Percentiles rank a stretch among this genome's conserved stretches.
Conservation (phyloP, 2,113 vertebrate species). For the Macrotis lagotis region DNA sequence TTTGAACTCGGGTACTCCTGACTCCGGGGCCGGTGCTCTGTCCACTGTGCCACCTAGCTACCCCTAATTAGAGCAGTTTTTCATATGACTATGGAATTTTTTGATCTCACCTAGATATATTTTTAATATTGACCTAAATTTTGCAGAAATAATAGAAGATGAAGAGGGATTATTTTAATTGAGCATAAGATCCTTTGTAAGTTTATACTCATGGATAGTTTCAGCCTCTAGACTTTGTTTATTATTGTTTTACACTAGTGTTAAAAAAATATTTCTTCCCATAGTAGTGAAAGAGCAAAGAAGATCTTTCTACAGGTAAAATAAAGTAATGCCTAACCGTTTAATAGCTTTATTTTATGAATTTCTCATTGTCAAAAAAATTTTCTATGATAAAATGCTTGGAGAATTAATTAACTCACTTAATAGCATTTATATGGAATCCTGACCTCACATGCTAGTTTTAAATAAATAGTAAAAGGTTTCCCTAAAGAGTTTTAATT, state of each 20-base stretch:
- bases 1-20: too few species aligned
- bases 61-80: too few species aligned
- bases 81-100: too few species aligned
- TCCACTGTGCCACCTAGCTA: too few species aligned
- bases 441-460: constrained; percentile 55
- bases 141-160: constrained; percentile 84
- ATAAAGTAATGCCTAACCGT: constrained; percentile 65
- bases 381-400: constrained; percentile 75
- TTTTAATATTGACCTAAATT: constrained; percentile 84
- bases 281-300: constrained; percentile 46
- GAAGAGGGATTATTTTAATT: constrained; percentile 78
- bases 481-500: too few species aligned
- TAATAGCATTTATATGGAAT: constrained; percentile 73
- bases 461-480: constrained; percentile 7
- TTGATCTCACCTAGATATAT: constrained; percentile 82
- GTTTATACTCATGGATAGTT: constrained; percentile 84
- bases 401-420: constrained; percentile 69
- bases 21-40: too few species aligned
- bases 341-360: constrained; percentile 58
- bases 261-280: constrained; percentile 65
- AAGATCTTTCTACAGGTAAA: constrained; percentile 67
- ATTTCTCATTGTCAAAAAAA: constrained; percentile 53
- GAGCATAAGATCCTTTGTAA: constrained; percentile 78
- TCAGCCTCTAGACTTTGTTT: constrained; percentile 72
- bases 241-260: constrained; percentile 60